Base-by-base conservation (phyloP, 2,888 invertebrate species). In the Drosophila paracracens region DNA sequence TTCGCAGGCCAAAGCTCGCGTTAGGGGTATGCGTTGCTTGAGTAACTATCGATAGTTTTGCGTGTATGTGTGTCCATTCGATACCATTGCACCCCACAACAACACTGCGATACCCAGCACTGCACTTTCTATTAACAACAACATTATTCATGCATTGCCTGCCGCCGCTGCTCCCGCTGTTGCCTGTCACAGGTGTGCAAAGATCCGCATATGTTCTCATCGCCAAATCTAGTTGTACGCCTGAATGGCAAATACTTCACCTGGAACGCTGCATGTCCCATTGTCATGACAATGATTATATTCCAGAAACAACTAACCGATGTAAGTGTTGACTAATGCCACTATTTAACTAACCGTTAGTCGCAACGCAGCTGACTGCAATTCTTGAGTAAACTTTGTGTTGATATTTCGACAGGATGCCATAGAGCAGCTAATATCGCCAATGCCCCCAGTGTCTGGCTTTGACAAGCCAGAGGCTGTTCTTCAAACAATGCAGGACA, bases 261-360 rank as follows among this genome's bases (percentile, higher is more conserved):
- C 90, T 99, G 98, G 98, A 94, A 96, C 82, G 96, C 96, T 83
- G 99, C 99, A 83, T 97, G 97, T 71, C 98, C 99, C 51, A 95
- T 98, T 91, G 95, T 99, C 88, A 95, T 98, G 91, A 97, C 98
- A 79, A 94, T 97, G 79, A 95, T 97, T 76, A 96, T 97, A 82
- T 99, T 97, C 94, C 96, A 97, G 91, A 95, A 97, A 88, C 96
- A 97, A 66, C 94, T 99, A 87, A 96, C 98, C 70, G 95, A 95
- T 92, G 96, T 96, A 92, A 94, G 94, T 84, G 50, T 33, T 64
- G 64, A 51, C 27, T 51, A n/a, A 43, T 25, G 6, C 13, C 16
- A 16, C 21, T 16, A 43, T n/a, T 2, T 18, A 36, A 6, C 46
- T 46, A 31, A 21, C 10, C 7, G 21, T 29, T n/a, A n/a, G 18